A percentile compares a stretch with the other conserved stretches of the same genome.
Conservation (phyloP, 2,888 invertebrate genomes). For the Ditula angustiorana region DNA sequence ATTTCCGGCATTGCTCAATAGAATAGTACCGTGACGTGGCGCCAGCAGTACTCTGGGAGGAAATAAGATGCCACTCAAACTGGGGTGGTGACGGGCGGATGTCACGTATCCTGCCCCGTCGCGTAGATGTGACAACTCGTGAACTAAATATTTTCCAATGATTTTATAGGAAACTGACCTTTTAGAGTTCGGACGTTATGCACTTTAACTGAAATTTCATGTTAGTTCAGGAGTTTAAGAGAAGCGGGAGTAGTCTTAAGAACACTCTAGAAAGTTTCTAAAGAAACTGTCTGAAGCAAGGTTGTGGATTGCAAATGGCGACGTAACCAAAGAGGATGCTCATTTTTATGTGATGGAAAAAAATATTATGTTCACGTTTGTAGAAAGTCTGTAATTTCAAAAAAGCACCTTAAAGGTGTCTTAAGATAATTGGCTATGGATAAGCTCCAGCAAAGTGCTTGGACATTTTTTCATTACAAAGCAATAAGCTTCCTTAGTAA, state of each 20-base stretch:
- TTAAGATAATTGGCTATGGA: no score
- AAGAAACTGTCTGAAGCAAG: not conserved
- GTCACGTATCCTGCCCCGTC: conserved; percentile 41
- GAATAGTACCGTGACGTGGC: conserved; percentile 51
- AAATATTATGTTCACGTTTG: no score
- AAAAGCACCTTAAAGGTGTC: no score
- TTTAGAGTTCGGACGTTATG: conserved; percentile 1
- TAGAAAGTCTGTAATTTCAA: no score
- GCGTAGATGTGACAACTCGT: conserved; percentile 16
- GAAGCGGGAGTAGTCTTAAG: no score
- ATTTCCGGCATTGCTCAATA: conserved; percentile 60
- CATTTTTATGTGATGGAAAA: no score
- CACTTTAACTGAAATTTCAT: not conserved
- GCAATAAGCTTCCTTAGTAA: no score
- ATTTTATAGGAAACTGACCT: conserved; percentile 15
- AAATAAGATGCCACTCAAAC: conserved; percentile 78
- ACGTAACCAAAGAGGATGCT: no score
- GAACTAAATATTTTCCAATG: conserved; percentile 23
- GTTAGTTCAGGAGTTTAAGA: not conserved
- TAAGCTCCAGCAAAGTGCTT: no score
- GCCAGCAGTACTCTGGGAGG: conserved; percentile 58
- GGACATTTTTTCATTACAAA: no score
- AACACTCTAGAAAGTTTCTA: not conserved
- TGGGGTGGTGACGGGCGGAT: conserved; percentile 59
- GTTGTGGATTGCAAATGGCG: not conserved